Evolutionary conservation across 2,797 vertebrate genomes (phyloP).

Genomic region (Liasis olivaceus): DNA sequence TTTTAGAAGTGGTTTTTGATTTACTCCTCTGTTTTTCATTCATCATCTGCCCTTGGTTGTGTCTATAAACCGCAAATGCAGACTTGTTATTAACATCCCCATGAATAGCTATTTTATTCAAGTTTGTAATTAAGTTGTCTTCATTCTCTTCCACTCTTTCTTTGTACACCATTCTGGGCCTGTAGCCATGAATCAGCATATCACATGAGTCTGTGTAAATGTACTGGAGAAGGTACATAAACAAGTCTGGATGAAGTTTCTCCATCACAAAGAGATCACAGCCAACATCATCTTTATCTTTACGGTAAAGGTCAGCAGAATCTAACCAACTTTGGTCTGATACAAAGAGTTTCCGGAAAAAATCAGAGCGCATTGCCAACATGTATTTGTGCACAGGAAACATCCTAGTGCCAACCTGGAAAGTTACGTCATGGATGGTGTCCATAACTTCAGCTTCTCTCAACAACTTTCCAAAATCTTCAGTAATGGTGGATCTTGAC

Average conservation of each 20-base stretch:
- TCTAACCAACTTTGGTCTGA: slow-evolving; percentile 69
- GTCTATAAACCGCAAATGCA: slow-evolving; percentile 87
- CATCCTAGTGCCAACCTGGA: slow-evolving; percentile 86
- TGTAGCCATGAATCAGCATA: slow-evolving; percentile 85
- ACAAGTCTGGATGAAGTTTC: slow-evolving; percentile 85
- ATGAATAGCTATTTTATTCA: slow-evolving; percentile 80
- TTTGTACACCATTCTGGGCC: slow-evolving; percentile 72
- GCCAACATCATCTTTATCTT: slow-evolving; percentile 86
- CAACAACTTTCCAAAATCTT: slow-evolving; percentile 87
- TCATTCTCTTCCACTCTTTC: slow-evolving; percentile 76
- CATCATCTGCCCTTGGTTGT: slow-evolving; percentile 77
- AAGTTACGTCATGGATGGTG: slow-evolving; percentile 92
- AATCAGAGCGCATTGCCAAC: slow-evolving; percentile 87
- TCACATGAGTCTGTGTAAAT: slow-evolving; percentile 94
- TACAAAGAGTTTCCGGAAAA: slow-evolving; percentile 86
- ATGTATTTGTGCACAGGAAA: slow-evolving; percentile 93
- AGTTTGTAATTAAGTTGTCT: slow-evolving; percentile 82
- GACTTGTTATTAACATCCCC: slow-evolving; percentile 80
- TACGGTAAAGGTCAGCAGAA: slow-evolving; percentile 72
- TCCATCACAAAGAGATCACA: slow-evolving; percentile 90
- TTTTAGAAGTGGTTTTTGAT: slow-evolving; percentile 77
- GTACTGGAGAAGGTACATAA: slow-evolving; percentile 87
- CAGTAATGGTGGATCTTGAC: slow-evolving; percentile 84
- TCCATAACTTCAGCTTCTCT: slow-evolving; percentile 90
- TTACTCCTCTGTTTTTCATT: slow-evolving; percentile 82